Base-by-base conservation (phyloP, 2,113 vertebrate species). In the Scophthalmus maximus region DNA sequence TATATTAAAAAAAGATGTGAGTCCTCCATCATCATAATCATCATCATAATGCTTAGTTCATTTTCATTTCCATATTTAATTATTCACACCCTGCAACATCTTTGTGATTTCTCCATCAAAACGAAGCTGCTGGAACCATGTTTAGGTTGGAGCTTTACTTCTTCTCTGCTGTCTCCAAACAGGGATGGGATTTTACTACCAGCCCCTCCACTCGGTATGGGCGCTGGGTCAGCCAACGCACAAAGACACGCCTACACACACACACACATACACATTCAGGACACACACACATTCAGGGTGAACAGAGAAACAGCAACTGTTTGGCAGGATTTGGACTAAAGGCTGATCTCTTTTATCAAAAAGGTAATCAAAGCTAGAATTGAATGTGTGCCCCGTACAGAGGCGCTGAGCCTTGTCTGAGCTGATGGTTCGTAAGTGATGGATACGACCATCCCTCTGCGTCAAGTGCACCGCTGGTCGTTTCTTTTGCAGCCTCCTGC, bases 271-370 rank as follows among this genome's bases (percentile, higher is more conserved):
- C 40, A 20, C 42, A n/a, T 18, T 2, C 42, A 20, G 63, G 4
- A 27, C 12, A 26, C 25, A 20, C 75, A 60, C 61, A 67, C 5
- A 57, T n/a, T 12, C 22, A 32, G 26, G 0, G 2, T 38, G 65
- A 47, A 65, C 38, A 8, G n/a, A n/a, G n/a, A n/a, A n/a, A 40
- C 29, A 70, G 67, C 84, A 88, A 82, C 82, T 80, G 79, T 81
- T 88, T 81, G 82, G 22, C 9, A 10, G 4, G 15, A 65, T 73
- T 59, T 65, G 52, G 20, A 67, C 2, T 4, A 14, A 61, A 61
- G 42, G 15, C 30, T 50, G 60, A 9, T 49, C n/a, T n/a, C n/a
- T n/a, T n/a, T n/a, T n/a, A n/a, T n/a, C n/a, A 64, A 4, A 36
- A 10, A 36, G 34, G 14, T 14, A 3, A 40, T 40, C n/a, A 6